phyloP scores from a whole-genome alignment of 2,797 vertebrate genomes.

The Sebastes minor region DNA sequence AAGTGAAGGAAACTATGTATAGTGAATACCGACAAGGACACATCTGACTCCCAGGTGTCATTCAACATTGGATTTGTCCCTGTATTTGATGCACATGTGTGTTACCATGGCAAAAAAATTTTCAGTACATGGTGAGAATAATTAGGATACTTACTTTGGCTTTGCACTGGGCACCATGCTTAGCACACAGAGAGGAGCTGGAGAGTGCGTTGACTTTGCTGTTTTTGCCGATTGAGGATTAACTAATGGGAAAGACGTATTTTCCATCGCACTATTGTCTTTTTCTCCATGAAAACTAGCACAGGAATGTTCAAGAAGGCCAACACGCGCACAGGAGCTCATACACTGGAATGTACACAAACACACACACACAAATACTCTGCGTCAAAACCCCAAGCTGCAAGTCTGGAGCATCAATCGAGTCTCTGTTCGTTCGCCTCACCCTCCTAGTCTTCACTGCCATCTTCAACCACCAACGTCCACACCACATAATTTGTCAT shows the following conservation, averaged over 20 bases:
- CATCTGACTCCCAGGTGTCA: not conserved
- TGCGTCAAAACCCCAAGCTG: conserved; percentile 37
- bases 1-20: not conserved
- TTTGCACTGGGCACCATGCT: not conserved
- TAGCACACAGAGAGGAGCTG: not conserved
- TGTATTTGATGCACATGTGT: not conserved
- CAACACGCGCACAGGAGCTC: not conserved
- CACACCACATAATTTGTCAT: conserved; percentile 60
- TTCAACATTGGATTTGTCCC: conserved; percentile 4
- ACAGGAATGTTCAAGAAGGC: conserved; percentile 7
- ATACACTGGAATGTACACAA: conserved; percentile 28
- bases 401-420: conserved; percentile 52
- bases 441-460: conserved; percentile 43
- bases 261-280: conserved; percentile 38
- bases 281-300: conserved; percentile 13
- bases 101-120: conserved; percentile 6
- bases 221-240: not conserved
- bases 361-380: conserved; percentile 15
- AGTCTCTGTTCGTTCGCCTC: conserved; percentile 56
- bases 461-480: conserved; percentile 60
- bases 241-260: not conserved
- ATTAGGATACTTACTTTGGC: not conserved
- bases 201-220: not conserved
- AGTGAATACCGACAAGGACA: not conserved
- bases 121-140: not conserved